Evolutionary conservation across 2,113 vertebrate genomes (phyloP).

Genomic region (Electrona antarctica): DNA sequence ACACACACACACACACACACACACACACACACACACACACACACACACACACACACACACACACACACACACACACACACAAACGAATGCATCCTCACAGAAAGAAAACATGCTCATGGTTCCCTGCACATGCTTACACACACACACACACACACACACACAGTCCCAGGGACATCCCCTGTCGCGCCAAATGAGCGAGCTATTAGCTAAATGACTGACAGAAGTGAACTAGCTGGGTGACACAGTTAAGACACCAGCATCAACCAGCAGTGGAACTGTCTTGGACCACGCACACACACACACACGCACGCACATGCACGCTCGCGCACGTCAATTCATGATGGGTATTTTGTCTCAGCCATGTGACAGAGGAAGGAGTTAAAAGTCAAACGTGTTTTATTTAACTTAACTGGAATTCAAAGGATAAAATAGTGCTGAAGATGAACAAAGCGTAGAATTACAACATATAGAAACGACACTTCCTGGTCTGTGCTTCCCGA

Average conservation of each 20-base stretch:
- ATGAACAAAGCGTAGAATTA: constrained; percentile 40
- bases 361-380: too few species aligned
- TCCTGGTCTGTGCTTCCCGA: constrained; percentile 56
- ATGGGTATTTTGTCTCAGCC: too few species aligned
- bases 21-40: constrained; percentile 16
- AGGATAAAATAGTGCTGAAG: too few species aligned
- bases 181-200: constrained; percentile 15
- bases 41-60: constrained; percentile 39
- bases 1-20: constrained; percentile 25
- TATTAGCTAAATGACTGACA: constrained; percentile 10
- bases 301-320: too few species aligned
- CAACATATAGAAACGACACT: constrained; percentile 54
- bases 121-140: not conserved
- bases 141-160: not conserved
- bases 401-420: too few species aligned
- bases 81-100: not conserved
- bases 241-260: too few species aligned
- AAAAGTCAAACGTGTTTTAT: too few species aligned
- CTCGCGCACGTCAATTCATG: too few species aligned
- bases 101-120: too few species aligned
- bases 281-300: too few species aligned
- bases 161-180: not conserved
- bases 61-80: constrained; percentile 19
- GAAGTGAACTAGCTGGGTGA: not conserved
- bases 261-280: too few species aligned